Conservation (phyloP, 35 echinoderm and acorn worm species). For the Anneissia japonica region DNA sequence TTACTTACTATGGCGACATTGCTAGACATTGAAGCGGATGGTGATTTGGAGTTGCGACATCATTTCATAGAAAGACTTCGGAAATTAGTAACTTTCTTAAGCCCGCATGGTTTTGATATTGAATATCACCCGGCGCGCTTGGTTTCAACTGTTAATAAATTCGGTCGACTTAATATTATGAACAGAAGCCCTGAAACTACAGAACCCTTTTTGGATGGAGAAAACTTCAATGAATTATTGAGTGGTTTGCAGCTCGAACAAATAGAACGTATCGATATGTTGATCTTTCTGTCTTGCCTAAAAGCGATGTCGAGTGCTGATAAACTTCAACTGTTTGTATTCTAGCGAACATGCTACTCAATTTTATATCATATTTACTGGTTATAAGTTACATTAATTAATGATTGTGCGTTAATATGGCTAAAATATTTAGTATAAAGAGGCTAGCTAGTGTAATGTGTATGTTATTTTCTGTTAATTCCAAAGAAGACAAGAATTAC, state of each 20-base stretch:
- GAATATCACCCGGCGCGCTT: not conserved
- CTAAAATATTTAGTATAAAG: too few species aligned
- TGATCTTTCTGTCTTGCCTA: not conserved
- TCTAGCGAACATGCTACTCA: too few species aligned
- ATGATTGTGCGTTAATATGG: too few species aligned
- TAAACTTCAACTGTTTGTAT: not conserved
- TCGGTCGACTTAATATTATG: not conserved
- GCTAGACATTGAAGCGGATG: not conserved
- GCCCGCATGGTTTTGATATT: not conserved
- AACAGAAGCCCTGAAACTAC: not conserved
- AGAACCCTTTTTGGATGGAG: not conserved
- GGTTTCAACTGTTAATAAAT: not conserved
- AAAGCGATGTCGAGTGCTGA: not conserved
- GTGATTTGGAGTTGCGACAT: not conserved
- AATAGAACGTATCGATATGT: not conserved
- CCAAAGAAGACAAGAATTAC: too few species aligned
- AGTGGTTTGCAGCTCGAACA: not conserved
- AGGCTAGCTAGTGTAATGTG: too few species aligned
- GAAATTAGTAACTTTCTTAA: not conserved
- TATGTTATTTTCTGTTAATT: too few species aligned
- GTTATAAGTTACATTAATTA: too few species aligned
- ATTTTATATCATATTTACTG: too few species aligned
- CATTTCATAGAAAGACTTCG: not conserved
- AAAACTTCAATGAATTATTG: not conserved
- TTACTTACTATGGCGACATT: not conserved